phyloP scores from a whole-genome alignment of 2,797 vertebrate species.

The Urosaurus nigricauda region DNA sequence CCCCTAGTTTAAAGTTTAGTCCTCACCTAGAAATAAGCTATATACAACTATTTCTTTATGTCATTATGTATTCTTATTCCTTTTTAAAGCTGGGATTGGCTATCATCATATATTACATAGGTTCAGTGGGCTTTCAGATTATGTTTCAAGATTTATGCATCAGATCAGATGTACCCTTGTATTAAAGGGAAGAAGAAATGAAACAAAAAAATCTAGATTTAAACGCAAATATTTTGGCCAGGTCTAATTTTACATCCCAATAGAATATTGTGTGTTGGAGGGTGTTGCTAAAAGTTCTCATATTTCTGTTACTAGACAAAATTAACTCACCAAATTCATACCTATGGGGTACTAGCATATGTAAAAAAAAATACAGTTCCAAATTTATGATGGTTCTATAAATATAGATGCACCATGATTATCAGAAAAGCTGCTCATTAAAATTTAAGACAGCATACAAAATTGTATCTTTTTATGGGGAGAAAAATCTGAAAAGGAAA shows the following conservation, averaged over 20 bases:
- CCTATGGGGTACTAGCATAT: constrained; percentile 55
- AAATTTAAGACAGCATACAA: constrained; percentile 74
- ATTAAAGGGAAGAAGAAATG: too few species aligned
- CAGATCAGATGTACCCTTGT: background rate
- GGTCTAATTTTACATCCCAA: constrained; percentile 63
- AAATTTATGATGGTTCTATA: constrained; percentile 73
- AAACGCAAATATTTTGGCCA: constrained; percentile 34
- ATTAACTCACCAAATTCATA: constrained; percentile 58
- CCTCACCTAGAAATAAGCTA: background rate
- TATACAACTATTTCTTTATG: background rate
- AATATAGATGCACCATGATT: constrained; percentile 72
- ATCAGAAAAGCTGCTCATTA: constrained; percentile 73
- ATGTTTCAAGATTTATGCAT: background rate
- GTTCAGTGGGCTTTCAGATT: constrained; percentile 24
- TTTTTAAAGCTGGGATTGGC: constrained; percentile 1
- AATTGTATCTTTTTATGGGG: constrained; percentile 66
- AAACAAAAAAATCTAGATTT: background rate
- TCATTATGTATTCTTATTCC: background rate
- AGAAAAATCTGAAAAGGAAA: constrained; percentile 65
- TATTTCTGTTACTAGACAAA: constrained; percentile 57
- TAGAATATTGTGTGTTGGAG: too few species aligned
- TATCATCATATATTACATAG: background rate
- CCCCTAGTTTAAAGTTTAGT: too few species aligned
- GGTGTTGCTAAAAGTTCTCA: background rate
- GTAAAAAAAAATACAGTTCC: constrained; percentile 66